These are phyloP conservation scores for Strigamia maritima DNA, from an alignment of 2,888 invertebrate species.

Conservation along the genomic window DNA sequence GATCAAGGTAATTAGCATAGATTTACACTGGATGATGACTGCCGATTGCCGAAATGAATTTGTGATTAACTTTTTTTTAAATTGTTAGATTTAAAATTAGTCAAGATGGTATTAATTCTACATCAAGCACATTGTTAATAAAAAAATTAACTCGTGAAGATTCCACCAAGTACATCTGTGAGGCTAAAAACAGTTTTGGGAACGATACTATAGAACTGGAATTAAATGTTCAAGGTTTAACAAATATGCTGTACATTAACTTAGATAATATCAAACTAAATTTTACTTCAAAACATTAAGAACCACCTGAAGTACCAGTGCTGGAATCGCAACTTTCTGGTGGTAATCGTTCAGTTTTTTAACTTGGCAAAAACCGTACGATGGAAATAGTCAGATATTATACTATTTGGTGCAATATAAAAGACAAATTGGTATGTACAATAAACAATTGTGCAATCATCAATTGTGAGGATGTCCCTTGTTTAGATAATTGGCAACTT, in stretches of 20 bases:
- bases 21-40: not conserved
- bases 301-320: not conserved
- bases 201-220: not conserved
- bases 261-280: no score
- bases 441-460: no score
- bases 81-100: not conserved
- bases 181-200: not conserved
- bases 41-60: no score
- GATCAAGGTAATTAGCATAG: not conserved
- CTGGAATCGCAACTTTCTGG: not conserved
- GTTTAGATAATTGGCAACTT: not conserved
- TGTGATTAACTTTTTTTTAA: no score
- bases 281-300: not conserved
- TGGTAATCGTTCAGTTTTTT: not conserved
- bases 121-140: not conserved
- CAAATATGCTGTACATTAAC: not conserved
- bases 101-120: not conserved
- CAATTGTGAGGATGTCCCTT: no score
- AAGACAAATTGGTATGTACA: not conserved
- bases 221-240: not conserved
- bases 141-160: not conserved
- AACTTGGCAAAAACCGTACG: not conserved
- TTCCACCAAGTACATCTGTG: not conserved
- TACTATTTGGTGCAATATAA: not conserved
- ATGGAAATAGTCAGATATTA: not conserved